Evolutionary conservation across 2,888 invertebrate genomes (phyloP).

Genomic region (Tetragonisca angustula): DNA sequence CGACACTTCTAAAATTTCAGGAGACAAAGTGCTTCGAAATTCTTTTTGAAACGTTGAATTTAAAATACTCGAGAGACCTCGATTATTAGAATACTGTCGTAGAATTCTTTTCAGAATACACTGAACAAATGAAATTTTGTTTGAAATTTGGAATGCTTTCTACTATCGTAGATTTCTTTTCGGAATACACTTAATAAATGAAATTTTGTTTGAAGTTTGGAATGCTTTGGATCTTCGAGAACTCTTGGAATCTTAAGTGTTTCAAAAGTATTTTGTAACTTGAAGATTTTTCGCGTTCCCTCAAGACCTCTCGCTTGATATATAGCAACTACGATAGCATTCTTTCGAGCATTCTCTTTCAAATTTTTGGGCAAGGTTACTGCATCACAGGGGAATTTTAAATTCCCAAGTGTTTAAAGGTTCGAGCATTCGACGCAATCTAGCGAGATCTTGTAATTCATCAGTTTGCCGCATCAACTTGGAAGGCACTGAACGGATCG

Average conservation of each 20-base stretch:
- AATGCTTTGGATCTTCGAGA: not conserved
- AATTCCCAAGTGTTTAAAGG: not conserved
- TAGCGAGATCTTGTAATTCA: conserved; percentile 36
- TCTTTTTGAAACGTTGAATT: too few species aligned
- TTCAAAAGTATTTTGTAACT: not conserved
- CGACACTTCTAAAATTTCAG: too few species aligned
- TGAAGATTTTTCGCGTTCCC: not conserved
- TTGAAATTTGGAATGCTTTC: not conserved
- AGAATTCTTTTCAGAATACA: not conserved
- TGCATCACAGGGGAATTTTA: not conserved
- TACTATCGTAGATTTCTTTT: not conserved
- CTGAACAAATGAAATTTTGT: not conserved
- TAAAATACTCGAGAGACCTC: too few species aligned
- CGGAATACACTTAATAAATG: not conserved
- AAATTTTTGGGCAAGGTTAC: not conserved
- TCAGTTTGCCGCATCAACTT: conserved; percentile 32
- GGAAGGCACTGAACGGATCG: conserved; percentile 48
- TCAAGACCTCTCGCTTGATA: not conserved
- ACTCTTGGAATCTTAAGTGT: not conserved
- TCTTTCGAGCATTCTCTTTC: not conserved
- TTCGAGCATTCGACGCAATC: not conserved
- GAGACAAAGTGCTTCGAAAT: too few species aligned
- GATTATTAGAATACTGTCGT: too few species aligned
- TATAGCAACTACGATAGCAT: too few species aligned
- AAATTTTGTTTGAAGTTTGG: not conserved